Percentiles rank a stretch among this genome's conserved stretches.
Evolutionary conservation across 2,888 invertebrate species (phyloP).

Genomic region (Epistrophe grossulariae): DNA sequence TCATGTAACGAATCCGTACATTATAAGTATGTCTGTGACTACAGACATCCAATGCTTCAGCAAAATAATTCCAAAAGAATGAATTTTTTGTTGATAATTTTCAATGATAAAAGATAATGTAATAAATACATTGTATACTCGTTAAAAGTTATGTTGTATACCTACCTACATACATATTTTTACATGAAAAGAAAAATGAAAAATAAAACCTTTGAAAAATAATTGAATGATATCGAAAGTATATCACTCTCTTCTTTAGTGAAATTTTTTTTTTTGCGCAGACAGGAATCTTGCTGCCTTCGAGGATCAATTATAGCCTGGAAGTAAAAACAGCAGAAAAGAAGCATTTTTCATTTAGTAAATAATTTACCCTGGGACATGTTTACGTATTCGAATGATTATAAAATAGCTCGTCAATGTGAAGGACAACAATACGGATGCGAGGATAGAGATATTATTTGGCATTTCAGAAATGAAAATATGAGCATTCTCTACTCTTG

Average conservation of each 20-base stretch:
- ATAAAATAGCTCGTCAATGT: too few relatives aligned
- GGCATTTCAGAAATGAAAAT: too few relatives aligned
- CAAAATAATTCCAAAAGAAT: background rate
- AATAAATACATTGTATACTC: conserved; percentile 2
- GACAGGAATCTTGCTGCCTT: conserved; percentile 3
- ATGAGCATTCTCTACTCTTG: too few relatives aligned
- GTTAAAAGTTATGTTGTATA: background rate
- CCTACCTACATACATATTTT: background rate
- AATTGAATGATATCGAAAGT: conserved; percentile 40
- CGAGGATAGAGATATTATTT: too few relatives aligned
- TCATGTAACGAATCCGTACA: background rate
- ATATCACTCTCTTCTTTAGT: background rate
- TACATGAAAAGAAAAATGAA: background rate
- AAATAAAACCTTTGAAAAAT: conserved; percentile 11
- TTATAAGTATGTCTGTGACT: conserved; percentile 4
- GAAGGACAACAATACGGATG: too few relatives aligned
- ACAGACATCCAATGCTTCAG: background rate
- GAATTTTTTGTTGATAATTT: background rate
- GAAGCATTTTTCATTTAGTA: too few relatives aligned
- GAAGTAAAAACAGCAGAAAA: background rate
- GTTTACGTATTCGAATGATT: too few relatives aligned
- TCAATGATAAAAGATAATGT: background rate
- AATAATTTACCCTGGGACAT: too few relatives aligned
- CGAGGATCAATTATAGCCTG: conserved; percentile 14
- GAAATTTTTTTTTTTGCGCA: conserved; percentile 15